Percentiles rank a stretch among this genome's conserved stretches.
Conservation (phyloP, 2,797 vertebrate species). For the Agapornis canus region DNA sequence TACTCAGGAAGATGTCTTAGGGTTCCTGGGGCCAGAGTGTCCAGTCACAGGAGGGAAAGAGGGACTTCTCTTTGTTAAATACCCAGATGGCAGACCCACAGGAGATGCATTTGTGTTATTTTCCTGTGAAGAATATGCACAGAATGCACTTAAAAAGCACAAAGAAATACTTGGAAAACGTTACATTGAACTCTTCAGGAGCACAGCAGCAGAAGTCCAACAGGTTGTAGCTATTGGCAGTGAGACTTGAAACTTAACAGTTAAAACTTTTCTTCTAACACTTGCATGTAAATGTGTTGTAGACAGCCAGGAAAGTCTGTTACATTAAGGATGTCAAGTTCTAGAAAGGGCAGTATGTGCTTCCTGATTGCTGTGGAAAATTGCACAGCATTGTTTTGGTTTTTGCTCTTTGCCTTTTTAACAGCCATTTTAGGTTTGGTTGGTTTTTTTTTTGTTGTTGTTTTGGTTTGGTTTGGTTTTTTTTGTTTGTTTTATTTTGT, state of each 20-base stretch:
- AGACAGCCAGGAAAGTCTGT: background rate
- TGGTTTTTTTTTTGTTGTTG: no score
- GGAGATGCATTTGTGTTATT: slow-evolving; percentile 97
- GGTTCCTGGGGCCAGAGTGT: slow-evolving; percentile 90
- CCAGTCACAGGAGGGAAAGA: slow-evolving; percentile 90
- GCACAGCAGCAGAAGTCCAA: slow-evolving; percentile 94
- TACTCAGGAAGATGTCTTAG: slow-evolving; percentile 87
- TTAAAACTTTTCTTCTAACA: background rate
- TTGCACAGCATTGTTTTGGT: background rate
- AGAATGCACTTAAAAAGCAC: slow-evolving; percentile 94
- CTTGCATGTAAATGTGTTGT: rapidly evolving
- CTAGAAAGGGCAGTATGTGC: background rate
- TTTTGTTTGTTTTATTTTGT: background rate
- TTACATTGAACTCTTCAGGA: slow-evolving; percentile 96
- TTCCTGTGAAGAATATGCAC: slow-evolving; percentile 94
- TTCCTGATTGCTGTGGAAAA: background rate
- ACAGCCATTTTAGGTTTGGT: no score
- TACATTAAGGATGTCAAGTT: background rate
- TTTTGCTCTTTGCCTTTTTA: background rate
- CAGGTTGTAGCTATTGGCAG: slow-evolving; percentile 80
- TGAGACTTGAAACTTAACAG: background rate
- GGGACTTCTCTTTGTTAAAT: slow-evolving; percentile 95
- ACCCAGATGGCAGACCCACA: slow-evolving; percentile 93
- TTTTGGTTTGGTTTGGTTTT: no score
- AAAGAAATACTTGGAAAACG: slow-evolving; percentile 96